Evolutionary conservation across 2,113 vertebrate genomes (phyloP).

Genomic region (Lasiurus cinereus): DNA sequence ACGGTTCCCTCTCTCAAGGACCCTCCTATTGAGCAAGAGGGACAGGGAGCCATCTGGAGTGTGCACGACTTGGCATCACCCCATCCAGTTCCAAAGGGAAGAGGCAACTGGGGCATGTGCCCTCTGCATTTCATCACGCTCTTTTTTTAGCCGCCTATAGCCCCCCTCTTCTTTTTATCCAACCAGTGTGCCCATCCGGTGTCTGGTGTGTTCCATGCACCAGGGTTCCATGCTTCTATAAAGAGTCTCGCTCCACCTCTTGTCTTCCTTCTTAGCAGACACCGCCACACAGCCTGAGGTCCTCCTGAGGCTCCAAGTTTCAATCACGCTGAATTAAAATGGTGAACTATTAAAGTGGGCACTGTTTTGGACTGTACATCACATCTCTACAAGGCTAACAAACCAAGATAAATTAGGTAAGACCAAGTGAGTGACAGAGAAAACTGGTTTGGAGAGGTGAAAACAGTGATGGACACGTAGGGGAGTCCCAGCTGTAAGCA

Average conservation of each 20-base stretch:
- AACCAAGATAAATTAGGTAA: background rate
- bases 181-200: background rate
- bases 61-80: background rate
- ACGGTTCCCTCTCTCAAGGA: background rate
- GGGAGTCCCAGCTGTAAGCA: fast-evolving
- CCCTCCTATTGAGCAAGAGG: background rate
- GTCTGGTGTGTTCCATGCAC: no score
- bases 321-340: background rate
- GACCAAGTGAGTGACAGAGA: background rate
- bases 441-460: background rate
- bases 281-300: background rate
- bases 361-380: background rate
- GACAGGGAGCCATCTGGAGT: background rate
- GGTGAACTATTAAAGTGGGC: background rate
- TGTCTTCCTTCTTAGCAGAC: background rate
- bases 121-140: background rate
- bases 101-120: background rate
- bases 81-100: background rate
- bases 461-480: fast-evolving
- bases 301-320: background rate
- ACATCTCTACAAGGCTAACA: background rate
- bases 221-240: no score
- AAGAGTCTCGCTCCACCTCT: background rate
- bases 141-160: background rate
- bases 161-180: conserved; percentile 18